phyloP scores from a whole-genome alignment of 2,113 vertebrate species.

The Myotis yumanensis region DNA sequence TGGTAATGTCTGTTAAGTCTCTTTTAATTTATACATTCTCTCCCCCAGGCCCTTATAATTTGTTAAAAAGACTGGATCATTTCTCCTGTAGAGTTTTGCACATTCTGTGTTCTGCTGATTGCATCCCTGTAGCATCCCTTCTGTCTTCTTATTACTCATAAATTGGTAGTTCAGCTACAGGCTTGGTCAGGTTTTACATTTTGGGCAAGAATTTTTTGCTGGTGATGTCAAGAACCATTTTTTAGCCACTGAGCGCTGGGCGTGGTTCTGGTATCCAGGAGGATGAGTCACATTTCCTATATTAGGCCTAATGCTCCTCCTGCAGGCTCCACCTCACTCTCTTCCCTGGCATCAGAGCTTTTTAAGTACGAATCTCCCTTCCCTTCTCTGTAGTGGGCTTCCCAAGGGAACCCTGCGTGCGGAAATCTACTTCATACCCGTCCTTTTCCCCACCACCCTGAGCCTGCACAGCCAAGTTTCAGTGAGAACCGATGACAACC shows the following conservation, averaged over 20 bases:
- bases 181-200: background rate
- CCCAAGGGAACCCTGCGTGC: background rate
- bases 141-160: background rate
- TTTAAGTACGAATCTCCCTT: background rate
- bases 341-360: background rate
- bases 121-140: background rate
- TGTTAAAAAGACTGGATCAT: background rate
- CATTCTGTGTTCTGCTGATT: background rate
- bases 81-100: background rate
- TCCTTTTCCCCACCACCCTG: background rate
- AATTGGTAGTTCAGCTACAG: background rate
- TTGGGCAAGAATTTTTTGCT: background rate
- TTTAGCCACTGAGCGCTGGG: background rate
- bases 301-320: rapidly evolving
- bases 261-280: rapidly evolving
- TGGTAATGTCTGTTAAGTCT: background rate
- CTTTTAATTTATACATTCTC: background rate
- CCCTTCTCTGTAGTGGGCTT: background rate
- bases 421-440: background rate
- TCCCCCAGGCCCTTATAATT: background rate
- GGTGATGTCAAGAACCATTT: background rate
- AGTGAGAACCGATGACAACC: background rate
- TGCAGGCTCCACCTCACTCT: background rate
- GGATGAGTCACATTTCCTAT: rapidly evolving
- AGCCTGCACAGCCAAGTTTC: background rate